These are phyloP conservation scores for Gymnothorax javanicus DNA, from an alignment of 2,797 vertebrate genomes.

Conservation along the genomic window DNA sequence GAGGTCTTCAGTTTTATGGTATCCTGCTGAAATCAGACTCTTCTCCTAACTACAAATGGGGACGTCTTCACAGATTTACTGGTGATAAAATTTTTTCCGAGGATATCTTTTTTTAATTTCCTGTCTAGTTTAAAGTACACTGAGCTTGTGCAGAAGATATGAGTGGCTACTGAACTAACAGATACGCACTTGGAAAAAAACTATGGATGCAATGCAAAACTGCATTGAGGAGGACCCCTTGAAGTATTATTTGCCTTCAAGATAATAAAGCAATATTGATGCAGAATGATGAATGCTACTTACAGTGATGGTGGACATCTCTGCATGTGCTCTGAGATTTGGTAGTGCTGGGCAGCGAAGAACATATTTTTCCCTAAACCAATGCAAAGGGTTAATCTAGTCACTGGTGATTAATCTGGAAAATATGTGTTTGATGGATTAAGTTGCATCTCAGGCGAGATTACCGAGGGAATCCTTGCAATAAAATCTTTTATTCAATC, in stretches of 20 bases:
- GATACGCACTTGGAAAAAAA: not conserved
- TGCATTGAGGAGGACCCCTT: not conserved
- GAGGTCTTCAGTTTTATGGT: not conserved
- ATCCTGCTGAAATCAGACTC: not conserved
- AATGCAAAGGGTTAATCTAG: not conserved
- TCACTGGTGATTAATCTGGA: not conserved
- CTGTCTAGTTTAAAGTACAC: not conserved
- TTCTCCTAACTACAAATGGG: not conserved
- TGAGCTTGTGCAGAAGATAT: not conserved
- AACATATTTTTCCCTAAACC: not conserved
- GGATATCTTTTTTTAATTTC: not conserved
- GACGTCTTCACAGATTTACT: not conserved
- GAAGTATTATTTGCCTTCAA: not conserved
- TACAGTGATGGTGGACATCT: not conserved
- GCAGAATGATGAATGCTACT: not conserved
- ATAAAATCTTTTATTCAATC: not conserved
- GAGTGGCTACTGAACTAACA: not conserved
- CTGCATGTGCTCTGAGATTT: not conserved
- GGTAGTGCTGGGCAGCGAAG: not conserved
- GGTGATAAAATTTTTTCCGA: not conserved
- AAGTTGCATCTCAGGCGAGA: not conserved
- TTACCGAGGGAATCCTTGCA: not conserved
- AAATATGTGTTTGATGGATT: not conserved
- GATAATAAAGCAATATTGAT: constrained; percentile 19
- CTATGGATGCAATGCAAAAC: not conserved